A percentile compares a stretch with the other conserved stretches of the same genome.
Conservation (phyloP, 2,113 vertebrate species). For the Poicephalus meyeri region DNA sequence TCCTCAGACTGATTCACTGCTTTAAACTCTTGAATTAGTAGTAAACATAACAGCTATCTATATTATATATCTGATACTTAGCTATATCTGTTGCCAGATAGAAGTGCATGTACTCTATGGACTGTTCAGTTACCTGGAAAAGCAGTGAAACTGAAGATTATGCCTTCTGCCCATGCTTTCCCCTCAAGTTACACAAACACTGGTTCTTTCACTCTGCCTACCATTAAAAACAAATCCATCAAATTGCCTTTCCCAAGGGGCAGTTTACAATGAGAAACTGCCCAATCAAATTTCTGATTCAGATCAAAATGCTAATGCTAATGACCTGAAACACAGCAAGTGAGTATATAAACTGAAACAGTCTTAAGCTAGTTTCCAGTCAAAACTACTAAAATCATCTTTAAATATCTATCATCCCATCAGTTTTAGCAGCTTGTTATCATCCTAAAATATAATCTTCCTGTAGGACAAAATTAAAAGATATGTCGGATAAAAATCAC, state of each 20-base stretch:
- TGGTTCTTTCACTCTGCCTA: not conserved
- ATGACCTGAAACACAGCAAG: not conserved
- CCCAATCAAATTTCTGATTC: not conserved
- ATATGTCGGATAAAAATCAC: not conserved
- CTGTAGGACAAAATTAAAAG: not conserved
- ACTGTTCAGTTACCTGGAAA: not conserved
- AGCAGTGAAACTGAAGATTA: not conserved
- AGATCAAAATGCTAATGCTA: not conserved
- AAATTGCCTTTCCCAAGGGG: not conserved
- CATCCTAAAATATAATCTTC: not conserved
- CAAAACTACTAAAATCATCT: not conserved
- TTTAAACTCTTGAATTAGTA: not conserved
- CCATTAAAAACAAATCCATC: not conserved
- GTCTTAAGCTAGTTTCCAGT: not conserved
- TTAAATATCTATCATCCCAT: not conserved
- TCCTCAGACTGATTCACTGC: not conserved
- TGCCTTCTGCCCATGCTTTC: not conserved
- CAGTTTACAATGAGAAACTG: not conserved
- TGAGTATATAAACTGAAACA: conserved; percentile 2
- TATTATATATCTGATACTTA: not conserved
- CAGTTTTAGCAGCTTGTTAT: not conserved
- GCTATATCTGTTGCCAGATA: not conserved
- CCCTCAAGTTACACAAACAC: not conserved
- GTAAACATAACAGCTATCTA: not conserved
- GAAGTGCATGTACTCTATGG: not conserved